Conservation (phyloP, 2,797 vertebrate species). For the Poecilia gillii region DNA sequence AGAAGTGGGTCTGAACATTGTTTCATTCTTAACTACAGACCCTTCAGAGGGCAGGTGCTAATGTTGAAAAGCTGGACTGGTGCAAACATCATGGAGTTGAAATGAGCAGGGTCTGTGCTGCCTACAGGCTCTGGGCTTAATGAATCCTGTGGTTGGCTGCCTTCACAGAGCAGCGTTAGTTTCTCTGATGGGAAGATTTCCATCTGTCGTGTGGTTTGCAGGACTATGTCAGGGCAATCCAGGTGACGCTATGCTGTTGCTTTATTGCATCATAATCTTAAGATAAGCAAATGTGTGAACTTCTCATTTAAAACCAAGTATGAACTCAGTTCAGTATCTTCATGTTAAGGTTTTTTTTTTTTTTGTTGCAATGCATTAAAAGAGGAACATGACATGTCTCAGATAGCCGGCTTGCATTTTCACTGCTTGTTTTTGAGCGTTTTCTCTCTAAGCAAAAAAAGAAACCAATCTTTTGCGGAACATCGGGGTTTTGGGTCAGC, state of each 20-base stretch:
- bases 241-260: constrained; percentile 12
- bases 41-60: constrained; percentile 44
- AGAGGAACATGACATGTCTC: constrained; percentile 35
- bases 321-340: background rate
- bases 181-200: constrained; percentile 37
- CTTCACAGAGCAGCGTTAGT: constrained; percentile 21
- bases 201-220: constrained; percentile 46
- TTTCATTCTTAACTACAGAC: constrained; percentile 43
- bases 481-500: constrained; percentile 64
- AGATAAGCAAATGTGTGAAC: background rate
- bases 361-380: constrained; percentile 17
- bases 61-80: constrained; percentile 54
- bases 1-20: constrained; percentile 64
- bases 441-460: constrained; percentile 32
- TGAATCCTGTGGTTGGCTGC: constrained; percentile 30
- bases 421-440: constrained; percentile 24
- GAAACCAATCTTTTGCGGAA: constrained; percentile 64
- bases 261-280: constrained; percentile 21
- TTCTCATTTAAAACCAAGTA: background rate
- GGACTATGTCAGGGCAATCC: background rate
- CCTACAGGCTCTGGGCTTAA: constrained; percentile 48
- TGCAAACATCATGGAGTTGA: constrained; percentile 56
- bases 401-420: constrained; percentile 40
- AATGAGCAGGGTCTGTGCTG: constrained; percentile 52
- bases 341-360: background rate